Percentiles rank a stretch among this genome's conserved stretches.
phyloP scores from a whole-genome alignment of 1,140 invertebrate species.

The Cotesia chilonis region DNA sequence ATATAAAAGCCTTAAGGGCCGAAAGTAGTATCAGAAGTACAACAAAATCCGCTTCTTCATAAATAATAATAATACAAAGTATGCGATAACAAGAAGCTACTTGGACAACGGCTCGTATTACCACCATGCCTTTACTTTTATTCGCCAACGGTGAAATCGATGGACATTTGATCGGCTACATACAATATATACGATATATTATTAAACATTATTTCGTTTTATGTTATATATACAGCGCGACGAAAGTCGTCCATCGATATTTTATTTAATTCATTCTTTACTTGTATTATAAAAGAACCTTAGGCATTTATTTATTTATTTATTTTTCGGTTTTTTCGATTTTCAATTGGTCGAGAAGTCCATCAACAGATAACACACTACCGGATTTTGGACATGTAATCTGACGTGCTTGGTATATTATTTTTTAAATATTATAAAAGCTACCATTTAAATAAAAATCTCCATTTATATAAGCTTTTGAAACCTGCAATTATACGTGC shows the following conservation, averaged over 20 bases:
- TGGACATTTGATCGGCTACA: conserved; percentile 19
- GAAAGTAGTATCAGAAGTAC: neutral
- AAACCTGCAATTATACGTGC: conserved; percentile 1
- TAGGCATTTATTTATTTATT: conserved; percentile 16
- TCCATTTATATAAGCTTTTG: neutral
- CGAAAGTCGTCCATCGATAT: conserved; percentile 30
- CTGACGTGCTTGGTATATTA: neutral
- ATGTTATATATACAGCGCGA: conserved; percentile 8
- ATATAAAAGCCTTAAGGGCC: conserved; percentile 21
- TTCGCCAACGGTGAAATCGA: neutral
- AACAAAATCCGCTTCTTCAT: conserved; percentile 25
- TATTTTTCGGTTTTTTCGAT: neutral
- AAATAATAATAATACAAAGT: conserved; percentile 35
- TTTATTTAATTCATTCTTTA: neutral
- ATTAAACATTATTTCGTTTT: too few species aligned
- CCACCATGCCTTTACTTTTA: neutral
- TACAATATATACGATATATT: neutral
- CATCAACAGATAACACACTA: neutral
- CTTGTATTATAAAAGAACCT: neutral
- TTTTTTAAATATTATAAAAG: neutral
- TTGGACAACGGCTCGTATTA: conserved; percentile 21
- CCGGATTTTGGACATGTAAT: neutral
- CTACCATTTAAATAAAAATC: neutral
- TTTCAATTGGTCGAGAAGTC: neutral
- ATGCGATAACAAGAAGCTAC: conserved; percentile 35